phyloP scores from a whole-genome alignment of 2,113 vertebrate genomes.

The Panurus biarmicus region DNA sequence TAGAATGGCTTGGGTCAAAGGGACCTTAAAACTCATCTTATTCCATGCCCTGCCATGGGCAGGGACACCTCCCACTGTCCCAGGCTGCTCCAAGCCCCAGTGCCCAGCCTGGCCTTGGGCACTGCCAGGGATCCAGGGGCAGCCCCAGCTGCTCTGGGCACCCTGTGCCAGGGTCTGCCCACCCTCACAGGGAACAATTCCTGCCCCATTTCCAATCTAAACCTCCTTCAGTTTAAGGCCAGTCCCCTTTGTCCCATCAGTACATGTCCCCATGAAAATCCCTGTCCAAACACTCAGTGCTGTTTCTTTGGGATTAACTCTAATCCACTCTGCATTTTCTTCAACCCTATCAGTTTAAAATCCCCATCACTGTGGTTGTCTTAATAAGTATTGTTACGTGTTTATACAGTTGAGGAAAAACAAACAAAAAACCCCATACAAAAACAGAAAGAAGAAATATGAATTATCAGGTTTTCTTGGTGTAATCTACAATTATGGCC shows the following conservation, averaged over 20 bases:
- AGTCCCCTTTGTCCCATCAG: neutral
- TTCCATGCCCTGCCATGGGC: neutral
- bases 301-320: neutral
- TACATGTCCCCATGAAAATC: neutral
- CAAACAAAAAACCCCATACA: neutral
- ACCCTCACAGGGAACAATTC: rapidly evolving
- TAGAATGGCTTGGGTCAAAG: neutral
- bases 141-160: neutral
- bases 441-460: neutral
- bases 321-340: neutral
- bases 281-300: neutral
- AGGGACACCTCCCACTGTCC: rapidly evolving
- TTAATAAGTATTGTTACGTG: neutral
- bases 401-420: neutral
- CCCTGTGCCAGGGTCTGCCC: neutral
- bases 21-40: rapidly evolving
- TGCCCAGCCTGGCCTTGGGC: rapidly evolving
- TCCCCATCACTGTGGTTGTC: neutral
- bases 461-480: neutral
- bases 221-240: neutral
- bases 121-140: neutral
- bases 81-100: neutral
- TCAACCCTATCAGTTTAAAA: neutral
- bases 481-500: neutral
- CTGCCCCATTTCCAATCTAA: neutral